Percentiles rank a stretch among this genome's conserved stretches.
Evolutionary conservation across 2,888 invertebrate species (phyloP).

Genomic region (Andrena minutula): DNA sequence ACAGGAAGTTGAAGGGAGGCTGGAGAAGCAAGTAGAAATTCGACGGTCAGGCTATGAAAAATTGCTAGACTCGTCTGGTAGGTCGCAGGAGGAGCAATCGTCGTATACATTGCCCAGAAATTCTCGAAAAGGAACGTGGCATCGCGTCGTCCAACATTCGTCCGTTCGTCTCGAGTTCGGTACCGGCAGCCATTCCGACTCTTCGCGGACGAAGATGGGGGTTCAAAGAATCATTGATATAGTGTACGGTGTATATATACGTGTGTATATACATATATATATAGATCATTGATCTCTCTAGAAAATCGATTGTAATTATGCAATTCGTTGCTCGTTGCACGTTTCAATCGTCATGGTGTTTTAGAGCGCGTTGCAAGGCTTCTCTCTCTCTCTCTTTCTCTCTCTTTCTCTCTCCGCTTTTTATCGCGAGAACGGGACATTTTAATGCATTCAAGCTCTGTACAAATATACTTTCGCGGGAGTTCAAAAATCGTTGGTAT

Average conservation of each 20-base stretch:
- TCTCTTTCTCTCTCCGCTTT: neutral
- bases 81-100: slow-evolving; percentile 12
- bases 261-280: slow-evolving; percentile 48
- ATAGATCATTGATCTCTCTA: slow-evolving; percentile 53
- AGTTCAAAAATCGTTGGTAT: neutral
- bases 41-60: neutral
- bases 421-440: neutral
- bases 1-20: neutral
- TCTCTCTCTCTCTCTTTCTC: slow-evolving; percentile 3
- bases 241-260: slow-evolving; percentile 47
- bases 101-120: neutral
- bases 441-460: neutral
- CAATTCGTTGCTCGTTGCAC: slow-evolving; percentile 50
- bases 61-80: neutral
- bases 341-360: slow-evolving; percentile 34
- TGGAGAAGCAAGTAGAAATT: neutral
- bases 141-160: slow-evolving; percentile 16
- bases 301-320: slow-evolving; percentile 41
- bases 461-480: neutral
- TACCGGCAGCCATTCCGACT: slow-evolving; percentile 54
- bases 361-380: slow-evolving; percentile 26
- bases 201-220: neutral
- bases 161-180: slow-evolving; percentile 35
- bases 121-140: slow-evolving; percentile 7
- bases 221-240: slow-evolving; percentile 15